phyloP scores from a whole-genome alignment of 2,113 vertebrate species.

The Himantopus leucocephalus region DNA sequence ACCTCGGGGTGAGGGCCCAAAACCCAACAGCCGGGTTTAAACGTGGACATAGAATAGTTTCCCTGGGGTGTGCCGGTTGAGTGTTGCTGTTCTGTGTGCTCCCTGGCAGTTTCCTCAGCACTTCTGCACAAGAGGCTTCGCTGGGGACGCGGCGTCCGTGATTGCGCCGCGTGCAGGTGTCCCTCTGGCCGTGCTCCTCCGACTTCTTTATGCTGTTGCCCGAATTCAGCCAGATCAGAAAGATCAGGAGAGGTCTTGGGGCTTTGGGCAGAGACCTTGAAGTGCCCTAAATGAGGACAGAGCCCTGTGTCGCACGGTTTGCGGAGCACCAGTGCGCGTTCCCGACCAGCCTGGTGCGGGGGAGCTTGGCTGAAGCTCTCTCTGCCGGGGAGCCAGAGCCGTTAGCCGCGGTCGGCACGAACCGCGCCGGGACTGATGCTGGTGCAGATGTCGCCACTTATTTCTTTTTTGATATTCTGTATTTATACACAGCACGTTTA shows the following conservation, averaged over 20 bases:
- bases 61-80: rapidly evolving
- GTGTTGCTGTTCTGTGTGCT: background rate
- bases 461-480: background rate
- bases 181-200: background rate
- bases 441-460: background rate
- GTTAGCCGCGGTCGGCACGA: rapidly evolving
- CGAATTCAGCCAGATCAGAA: rapidly evolving
- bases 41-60: rapidly evolving
- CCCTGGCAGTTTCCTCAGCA: background rate
- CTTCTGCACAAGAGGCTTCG: background rate
- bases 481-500: background rate
- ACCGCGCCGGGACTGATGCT: background rate
- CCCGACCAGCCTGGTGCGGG: background rate
- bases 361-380: background rate
- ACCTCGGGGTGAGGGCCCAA: background rate
- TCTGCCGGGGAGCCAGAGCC: background rate
- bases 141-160: background rate
- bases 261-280: too few species aligned
- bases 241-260: background rate
- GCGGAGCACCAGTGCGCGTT: background rate
- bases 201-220: background rate
- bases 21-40: background rate
- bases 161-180: rapidly evolving
- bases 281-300: background rate
- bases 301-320: rapidly evolving